Evolutionary conservation across 1,140 invertebrate species (phyloP), one percentile per base, ranked within the genome.

Genomic region (Nephotettix cincticeps): DNA sequence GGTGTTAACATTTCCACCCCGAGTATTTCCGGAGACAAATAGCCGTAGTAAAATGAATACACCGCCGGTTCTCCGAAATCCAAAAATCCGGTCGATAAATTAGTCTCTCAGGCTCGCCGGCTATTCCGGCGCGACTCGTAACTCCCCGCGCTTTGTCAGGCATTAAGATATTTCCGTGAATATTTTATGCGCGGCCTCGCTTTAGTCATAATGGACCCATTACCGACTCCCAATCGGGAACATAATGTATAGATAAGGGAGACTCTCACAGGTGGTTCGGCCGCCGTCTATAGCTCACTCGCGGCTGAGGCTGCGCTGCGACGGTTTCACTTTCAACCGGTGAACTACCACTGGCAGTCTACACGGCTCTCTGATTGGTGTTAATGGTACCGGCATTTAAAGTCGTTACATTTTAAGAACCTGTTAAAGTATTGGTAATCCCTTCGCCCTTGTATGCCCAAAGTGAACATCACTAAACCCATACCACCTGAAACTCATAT

Each of bases 231-330:
- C 21, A 61, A 61, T 61, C 56, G 27, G 56, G 56, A 61, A 61
- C 56, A 61, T 61, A 61, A 61, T 61, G 56, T 61, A 61, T 61
- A 61, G 56, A 61, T 61, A 61, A 61, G 56, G n/a, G n/a, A 14
- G 1, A 25, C 47, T 51, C 47, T 17, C 47, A 17, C 47, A 17
- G 47, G 14, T 19, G 47, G 47, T 51, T 6, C 4, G 14, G 4
- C 3, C 19, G 47, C 4, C 4, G 14, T 6, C 47, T 51, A 51
- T 51, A 51, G 47, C 47, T 51, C 47, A 51, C 47, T 51, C 47
- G 6, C 6, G 32, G 14, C 32, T 36, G n/a, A n/a, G n/a, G n/a
- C 32, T 36, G 32, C 32, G 32, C 32, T 36, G 32, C 4, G 32
- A 36, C 4, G 4, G 32, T 6, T 36, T 36, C 32, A 36, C n/a